phyloP scores from a whole-genome alignment of 2,888 invertebrate species.

The Lobophora halterata region DNA sequence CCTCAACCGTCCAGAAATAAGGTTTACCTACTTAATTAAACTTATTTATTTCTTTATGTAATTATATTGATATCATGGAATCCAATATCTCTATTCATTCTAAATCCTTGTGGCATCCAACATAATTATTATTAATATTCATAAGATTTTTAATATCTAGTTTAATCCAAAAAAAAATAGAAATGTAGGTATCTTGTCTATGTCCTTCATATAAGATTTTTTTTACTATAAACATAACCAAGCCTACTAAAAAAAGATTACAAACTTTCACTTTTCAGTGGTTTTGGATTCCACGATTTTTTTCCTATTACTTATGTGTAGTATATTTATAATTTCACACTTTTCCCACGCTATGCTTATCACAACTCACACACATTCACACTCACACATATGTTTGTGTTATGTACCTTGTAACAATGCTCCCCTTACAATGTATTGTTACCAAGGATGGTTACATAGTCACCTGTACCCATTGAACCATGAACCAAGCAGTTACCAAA shows the following conservation, averaged over 20 bases:
- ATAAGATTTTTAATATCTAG: not conserved
- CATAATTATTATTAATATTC: too few relatives aligned
- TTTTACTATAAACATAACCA: too few relatives aligned
- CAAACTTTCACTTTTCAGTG: not conserved
- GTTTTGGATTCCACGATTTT: slow-evolving; percentile 16
- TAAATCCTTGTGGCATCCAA: too few relatives aligned
- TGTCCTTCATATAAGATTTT: too few relatives aligned
- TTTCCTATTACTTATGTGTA: not conserved
- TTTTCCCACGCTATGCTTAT: slow-evolving; percentile 12
- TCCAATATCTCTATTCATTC: slow-evolving; percentile 22
- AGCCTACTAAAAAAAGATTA: too few relatives aligned
- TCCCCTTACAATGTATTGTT: not conserved
- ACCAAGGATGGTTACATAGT: slow-evolving; percentile 5
- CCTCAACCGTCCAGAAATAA: slow-evolving; percentile 72
- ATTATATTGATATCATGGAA: slow-evolving; percentile 19
- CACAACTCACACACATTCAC: slow-evolving; percentile 4
- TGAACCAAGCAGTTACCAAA: not conserved
- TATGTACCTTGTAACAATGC: slow-evolving; percentile 1
- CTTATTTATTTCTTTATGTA: slow-evolving; percentile 24
- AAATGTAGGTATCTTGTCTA: too few relatives aligned
- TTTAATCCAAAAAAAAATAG: too few relatives aligned
- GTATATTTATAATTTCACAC: slow-evolving; percentile 4
- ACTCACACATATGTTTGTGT: slow-evolving; percentile 1
- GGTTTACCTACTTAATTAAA: slow-evolving; percentile 48
- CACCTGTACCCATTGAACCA: slow-evolving; percentile 15